A percentile compares a stretch with the other conserved stretches of the same genome.
phyloP scores from a whole-genome alignment of 2,113 vertebrate genomes.

The Hippoglossus stenolepis region DNA sequence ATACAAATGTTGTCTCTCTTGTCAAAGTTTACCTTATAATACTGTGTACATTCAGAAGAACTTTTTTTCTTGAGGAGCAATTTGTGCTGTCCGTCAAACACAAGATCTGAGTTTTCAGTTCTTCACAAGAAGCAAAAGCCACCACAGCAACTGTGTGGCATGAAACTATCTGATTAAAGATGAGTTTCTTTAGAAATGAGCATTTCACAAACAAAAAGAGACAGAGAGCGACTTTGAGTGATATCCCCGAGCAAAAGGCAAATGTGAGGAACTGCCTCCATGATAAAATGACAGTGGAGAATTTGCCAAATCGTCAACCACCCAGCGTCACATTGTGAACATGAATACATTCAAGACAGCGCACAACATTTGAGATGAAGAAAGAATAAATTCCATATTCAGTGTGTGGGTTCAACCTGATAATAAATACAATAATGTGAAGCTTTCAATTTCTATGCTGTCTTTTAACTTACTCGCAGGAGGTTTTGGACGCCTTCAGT shows the following conservation, averaged over 20 bases:
- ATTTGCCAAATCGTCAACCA: background rate
- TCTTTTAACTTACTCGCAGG: too few species aligned
- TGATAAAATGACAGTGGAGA: background rate
- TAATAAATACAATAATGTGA: too few species aligned
- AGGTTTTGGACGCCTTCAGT: too few species aligned
- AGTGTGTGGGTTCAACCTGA: background rate
- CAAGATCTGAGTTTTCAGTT: background rate
- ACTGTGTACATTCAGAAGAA: background rate
- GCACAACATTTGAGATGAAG: background rate
- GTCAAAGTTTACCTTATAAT: background rate
- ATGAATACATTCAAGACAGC: background rate
- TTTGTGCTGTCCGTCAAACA: slow-evolving; percentile 7
- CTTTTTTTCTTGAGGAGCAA: background rate
- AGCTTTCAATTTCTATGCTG: too few species aligned
- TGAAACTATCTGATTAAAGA: background rate
- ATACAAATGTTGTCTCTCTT: slow-evolving; percentile 13
- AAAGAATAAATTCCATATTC: background rate
- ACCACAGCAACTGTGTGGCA: background rate
- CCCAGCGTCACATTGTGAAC: background rate
- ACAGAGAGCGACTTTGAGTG: background rate
- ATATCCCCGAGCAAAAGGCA: background rate
- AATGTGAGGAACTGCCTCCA: background rate
- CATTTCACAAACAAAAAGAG: background rate
- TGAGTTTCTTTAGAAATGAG: background rate
- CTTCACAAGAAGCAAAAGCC: background rate